Base-by-base conservation (phyloP, 2,797 vertebrate species). In the Manis pentadactyla region DNA sequence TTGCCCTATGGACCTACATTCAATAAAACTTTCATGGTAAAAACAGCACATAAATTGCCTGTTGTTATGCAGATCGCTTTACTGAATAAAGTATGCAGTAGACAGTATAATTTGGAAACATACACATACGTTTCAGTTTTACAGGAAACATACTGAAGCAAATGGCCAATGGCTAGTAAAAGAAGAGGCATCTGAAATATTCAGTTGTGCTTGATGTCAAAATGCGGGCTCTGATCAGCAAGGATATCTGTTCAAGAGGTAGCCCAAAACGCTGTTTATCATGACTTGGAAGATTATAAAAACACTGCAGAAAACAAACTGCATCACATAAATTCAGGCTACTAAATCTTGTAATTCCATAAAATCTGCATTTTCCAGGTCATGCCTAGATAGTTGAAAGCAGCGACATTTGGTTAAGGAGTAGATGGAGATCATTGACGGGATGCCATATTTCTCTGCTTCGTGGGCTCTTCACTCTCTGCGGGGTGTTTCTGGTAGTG, bases 371-470 rank as follows among this genome's bases (percentile, higher is more conserved):
- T 15, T 19, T 21, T 93, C 12, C 57, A 14, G 18, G 31, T 66
- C 55, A 6, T 21, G 4, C 9, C n/a, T n/a, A 25, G 64, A 19
- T 25, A 23, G 3, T 25, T 57, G 27, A 73, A 82, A 59, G n/a
- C 11, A 27, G 15, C 19, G 5, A 46, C 11, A 2, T 74, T 68
- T 37, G 19, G 17, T 64, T 64, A 63, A 64, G 39, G 31, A 81
- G 5, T 17, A 3, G 4, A 18, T 21, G 7, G 14, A 8, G 6
- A n/a, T 87, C 2, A 39, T 2, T 13, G 21, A 51, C 23, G 0
- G 10, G 9, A 53, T 23, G 0, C 9, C n/a, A 15, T 3, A 0
- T 0, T 21, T 12, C 5, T 64, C 31, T 39, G 18, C 0, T 19
- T 5, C 6, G 2, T 12, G 10, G 7, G 0, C 3, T 69, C 21